Evolutionary conservation across 2,888 invertebrate genomes (phyloP).

Genomic region (Acronicta aceris): DNA sequence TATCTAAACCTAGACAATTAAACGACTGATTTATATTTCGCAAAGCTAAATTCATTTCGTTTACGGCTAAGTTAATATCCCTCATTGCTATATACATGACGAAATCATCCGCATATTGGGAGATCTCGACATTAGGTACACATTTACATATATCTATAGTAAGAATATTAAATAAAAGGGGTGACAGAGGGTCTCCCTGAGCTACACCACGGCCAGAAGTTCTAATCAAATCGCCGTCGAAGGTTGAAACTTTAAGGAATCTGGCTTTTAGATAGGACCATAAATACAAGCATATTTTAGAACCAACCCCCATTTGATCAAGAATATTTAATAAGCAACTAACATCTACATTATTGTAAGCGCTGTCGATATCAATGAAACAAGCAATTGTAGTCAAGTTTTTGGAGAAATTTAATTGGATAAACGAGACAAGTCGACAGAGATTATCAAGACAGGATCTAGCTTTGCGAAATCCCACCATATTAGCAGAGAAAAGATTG

Average conservation of each 20-base stretch:
- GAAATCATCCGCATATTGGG: constrained; percentile 4
- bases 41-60: not conserved
- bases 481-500: constrained; percentile 1
- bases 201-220: not conserved
- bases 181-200: constrained; percentile 1
- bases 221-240: not conserved
- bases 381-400: constrained; percentile 1
- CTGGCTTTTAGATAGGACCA: constrained; percentile 1
- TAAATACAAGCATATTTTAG: not conserved
- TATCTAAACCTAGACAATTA: not conserved
- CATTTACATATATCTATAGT: not conserved
- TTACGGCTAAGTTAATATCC: not conserved
- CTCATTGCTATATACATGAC: constrained; percentile 1
- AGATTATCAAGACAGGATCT: constrained; percentile 9
- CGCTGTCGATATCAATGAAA: constrained; percentile 9
- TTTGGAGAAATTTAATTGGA: constrained; percentile 7
- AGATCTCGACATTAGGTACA: not conserved
- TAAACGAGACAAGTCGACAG: constrained; percentile 3
- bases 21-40: not conserved
- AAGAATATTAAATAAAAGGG: constrained; percentile 5
- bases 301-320: not conserved
- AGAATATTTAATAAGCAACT: not conserved
- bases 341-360: constrained; percentile 4
- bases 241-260: not conserved
- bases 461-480: constrained; percentile 10